Percentiles rank a stretch among this genome's conserved stretches.
Evolutionary conservation across 2,113 vertebrate genomes (phyloP).

Genomic region (Alces alces): DNA sequence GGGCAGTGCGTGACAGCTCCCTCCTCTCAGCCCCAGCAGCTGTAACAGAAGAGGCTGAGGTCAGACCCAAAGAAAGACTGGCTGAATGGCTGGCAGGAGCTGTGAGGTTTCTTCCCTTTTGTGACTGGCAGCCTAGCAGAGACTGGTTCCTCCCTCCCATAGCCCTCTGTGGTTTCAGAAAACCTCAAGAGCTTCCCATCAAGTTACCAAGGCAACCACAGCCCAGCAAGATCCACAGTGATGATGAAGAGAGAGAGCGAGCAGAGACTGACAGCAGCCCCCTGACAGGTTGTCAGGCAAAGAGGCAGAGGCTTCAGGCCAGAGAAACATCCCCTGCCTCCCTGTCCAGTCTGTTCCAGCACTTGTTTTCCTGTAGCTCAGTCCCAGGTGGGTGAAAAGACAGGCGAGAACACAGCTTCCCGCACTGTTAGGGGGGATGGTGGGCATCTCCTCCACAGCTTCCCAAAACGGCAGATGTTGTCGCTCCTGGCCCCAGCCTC

Average conservation of each 20-base stretch:
- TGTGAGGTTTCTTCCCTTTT: neutral
- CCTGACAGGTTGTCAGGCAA: conserved; percentile 17
- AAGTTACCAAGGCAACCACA: conserved; percentile 71
- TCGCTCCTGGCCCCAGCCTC: neutral
- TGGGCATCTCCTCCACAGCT: neutral
- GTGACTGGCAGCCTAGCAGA: conserved; percentile 9
- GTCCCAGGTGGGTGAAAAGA: neutral
- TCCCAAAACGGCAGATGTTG: neutral
- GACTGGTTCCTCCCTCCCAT: neutral
- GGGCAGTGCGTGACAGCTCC: neutral
- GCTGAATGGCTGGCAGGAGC: neutral
- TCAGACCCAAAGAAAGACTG: neutral
- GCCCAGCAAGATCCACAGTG: conserved; percentile 37
- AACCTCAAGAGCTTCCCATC: conserved; percentile 55
- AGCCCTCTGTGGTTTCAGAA: conserved; percentile 48
- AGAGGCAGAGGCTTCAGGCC: neutral
- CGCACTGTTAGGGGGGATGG: neutral
- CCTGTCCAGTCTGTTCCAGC: neutral
- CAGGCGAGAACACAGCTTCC: neutral
- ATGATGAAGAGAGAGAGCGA: neutral
- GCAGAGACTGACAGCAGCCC: conserved; percentile 28
- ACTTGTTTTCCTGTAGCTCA: neutral
- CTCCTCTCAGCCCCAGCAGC: neutral
- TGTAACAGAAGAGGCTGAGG: neutral
- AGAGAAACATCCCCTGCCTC: neutral